Evolutionary conservation across 2,797 vertebrate species (phyloP).

Genomic region (Lophotriccus pileatus): DNA sequence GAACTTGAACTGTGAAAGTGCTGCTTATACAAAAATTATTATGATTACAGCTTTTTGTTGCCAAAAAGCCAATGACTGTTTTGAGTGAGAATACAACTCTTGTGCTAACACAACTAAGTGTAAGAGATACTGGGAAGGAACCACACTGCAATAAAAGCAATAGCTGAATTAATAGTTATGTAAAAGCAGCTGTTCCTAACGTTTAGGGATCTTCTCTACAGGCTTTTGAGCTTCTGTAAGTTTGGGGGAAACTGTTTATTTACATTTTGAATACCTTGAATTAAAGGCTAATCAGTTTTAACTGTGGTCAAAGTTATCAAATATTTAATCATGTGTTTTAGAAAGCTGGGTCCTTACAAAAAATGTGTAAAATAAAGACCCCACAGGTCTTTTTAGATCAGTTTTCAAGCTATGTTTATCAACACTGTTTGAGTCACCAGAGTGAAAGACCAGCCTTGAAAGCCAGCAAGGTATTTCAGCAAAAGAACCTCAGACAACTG

Average conservation of each 20-base stretch:
- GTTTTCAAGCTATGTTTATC: slow-evolving; percentile 25
- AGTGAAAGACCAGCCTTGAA: neutral
- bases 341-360: neutral
- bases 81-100: neutral
- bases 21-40: neutral
- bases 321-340: neutral
- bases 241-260: neutral
- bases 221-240: neutral
- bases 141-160: neutral
- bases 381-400: neutral
- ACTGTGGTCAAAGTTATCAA: neutral
- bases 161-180: neutral
- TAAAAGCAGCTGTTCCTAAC: slow-evolving; percentile 13
- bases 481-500: neutral
- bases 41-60: slow-evolving; percentile 29
- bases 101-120: neutral
- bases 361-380: neutral
- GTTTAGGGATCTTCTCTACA: neutral
- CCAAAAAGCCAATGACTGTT: neutral
- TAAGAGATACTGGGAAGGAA: slow-evolving; percentile 5
- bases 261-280: neutral
- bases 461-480: neutral
- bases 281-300: neutral
- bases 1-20: neutral
- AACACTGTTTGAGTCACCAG: neutral